Evolutionary conservation across 2,113 vertebrate genomes (phyloP).

Genomic region (Scytalopus superciliaris): DNA sequence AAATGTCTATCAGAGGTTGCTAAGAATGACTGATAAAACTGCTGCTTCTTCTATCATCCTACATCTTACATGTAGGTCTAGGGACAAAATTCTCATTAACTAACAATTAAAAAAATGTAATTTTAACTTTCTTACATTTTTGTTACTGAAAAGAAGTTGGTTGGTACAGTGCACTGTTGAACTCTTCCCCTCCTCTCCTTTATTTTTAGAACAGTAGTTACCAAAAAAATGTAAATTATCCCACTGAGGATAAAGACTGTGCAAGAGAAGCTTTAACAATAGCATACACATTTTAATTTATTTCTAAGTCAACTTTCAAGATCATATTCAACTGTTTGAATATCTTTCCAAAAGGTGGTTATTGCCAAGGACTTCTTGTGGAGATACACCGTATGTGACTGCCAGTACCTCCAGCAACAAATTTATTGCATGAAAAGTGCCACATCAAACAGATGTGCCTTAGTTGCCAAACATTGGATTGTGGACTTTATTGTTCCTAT

Average conservation of each 20-base stretch:
- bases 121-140: not conserved
- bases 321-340: not conserved
- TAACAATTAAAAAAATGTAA: not conserved
- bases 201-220: not conserved
- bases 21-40: not conserved
- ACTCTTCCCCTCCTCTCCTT: fast-evolving
- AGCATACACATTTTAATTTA: not conserved
- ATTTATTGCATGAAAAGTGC: not conserved
- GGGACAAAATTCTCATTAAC: not conserved
- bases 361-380: not conserved
- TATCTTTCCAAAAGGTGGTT: not conserved
- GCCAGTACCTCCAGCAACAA: not conserved
- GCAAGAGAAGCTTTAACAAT: not conserved
- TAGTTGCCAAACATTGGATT: not conserved
- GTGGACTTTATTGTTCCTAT: not conserved
- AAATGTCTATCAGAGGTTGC: not conserved
- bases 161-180: not conserved
- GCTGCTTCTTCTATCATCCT: not conserved
- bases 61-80: not conserved
- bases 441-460: not conserved
- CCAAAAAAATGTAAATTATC: not conserved
- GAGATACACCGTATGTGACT: not conserved
- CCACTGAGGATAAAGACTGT: not conserved
- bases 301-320: not conserved
- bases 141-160: not conserved